phyloP scores from a whole-genome alignment of 2,888 invertebrate genomes.

The Diplolepis rosae region DNA sequence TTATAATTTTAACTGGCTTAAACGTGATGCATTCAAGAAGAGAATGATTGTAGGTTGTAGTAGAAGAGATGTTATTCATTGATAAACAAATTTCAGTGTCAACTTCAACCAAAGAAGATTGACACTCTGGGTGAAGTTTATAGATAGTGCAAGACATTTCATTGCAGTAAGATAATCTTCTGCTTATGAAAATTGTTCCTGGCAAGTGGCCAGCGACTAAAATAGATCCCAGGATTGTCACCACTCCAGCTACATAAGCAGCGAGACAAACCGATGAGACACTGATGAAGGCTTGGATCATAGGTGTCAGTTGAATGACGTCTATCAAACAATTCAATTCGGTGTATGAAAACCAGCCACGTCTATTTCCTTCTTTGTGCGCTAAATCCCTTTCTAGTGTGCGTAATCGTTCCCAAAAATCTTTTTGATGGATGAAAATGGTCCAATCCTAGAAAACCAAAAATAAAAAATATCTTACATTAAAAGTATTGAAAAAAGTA shows the following conservation, averaged over 20 bases:
- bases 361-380: conserved; percentile 80
- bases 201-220: conserved; percentile 72
- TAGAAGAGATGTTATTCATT: not conserved
- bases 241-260: conserved; percentile 78
- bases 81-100: not conserved
- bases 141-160: not conserved
- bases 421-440: conserved; percentile 84
- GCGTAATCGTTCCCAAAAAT: conserved; percentile 83
- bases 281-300: conserved; percentile 75
- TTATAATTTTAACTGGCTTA: not conserved
- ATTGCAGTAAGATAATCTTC: conserved; percentile 40
- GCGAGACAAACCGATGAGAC: conserved; percentile 78
- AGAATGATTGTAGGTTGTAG: not conserved
- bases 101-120: not conserved
- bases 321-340: conserved; percentile 80
- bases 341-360: conserved; percentile 89
- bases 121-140: not conserved
- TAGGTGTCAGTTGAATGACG: conserved; percentile 73
- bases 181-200: conserved; percentile 58
- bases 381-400: conserved; percentile 85
- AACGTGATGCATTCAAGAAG: not conserved
- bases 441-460: conserved; percentile 84
- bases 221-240: conserved; percentile 79
- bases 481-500: too few relatives aligned
- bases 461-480: too few relatives aligned